phyloP scores from a whole-genome alignment of 2,888 invertebrate species.

The Conistra vaccinii region DNA sequence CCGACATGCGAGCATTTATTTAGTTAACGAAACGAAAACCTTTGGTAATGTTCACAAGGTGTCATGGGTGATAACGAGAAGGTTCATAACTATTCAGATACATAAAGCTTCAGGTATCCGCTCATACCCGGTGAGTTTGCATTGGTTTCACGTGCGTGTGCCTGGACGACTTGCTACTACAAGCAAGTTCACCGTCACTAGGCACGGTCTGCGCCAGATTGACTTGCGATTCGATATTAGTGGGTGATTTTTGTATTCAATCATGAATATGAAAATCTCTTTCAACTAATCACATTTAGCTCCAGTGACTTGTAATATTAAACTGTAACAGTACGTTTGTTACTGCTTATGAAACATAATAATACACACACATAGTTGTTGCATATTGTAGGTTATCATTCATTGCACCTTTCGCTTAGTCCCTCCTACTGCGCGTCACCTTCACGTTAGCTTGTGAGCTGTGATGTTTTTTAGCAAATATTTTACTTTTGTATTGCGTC shows the following conservation, averaged over 20 bases:
- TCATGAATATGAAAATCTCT: slow-evolving; percentile 87
- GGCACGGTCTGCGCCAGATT: slow-evolving; percentile 83
- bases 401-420: slow-evolving; percentile 82
- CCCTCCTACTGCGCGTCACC: slow-evolving; percentile 77
- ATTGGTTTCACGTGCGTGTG: slow-evolving; percentile 77
- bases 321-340: slow-evolving; percentile 67
- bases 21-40: slow-evolving; percentile 84
- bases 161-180: slow-evolving; percentile 88
- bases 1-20: slow-evolving; percentile 90
- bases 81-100: slow-evolving; percentile 61
- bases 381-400: slow-evolving; percentile 80
- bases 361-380: slow-evolving; percentile 67
- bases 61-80: slow-evolving; percentile 83
- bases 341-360: slow-evolving; percentile 55
- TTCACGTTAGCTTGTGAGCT: slow-evolving; percentile 87
- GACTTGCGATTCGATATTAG: slow-evolving; percentile 83
- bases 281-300: slow-evolving; percentile 84
- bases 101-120: slow-evolving; percentile 62
- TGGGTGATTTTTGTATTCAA: slow-evolving; percentile 88
- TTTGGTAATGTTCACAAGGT: slow-evolving; percentile 78
- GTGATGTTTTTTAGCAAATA: slow-evolving; percentile 86
- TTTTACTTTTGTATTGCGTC: slow-evolving; percentile 78
- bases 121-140: slow-evolving; percentile 66
- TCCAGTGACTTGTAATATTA: slow-evolving; percentile 72
- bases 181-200: slow-evolving; percentile 88